Evolutionary conservation across 2,113 vertebrate genomes (phyloP), one percentile per base, ranked within the genome.

Genomic region (Lepisosteus oculatus): DNA sequence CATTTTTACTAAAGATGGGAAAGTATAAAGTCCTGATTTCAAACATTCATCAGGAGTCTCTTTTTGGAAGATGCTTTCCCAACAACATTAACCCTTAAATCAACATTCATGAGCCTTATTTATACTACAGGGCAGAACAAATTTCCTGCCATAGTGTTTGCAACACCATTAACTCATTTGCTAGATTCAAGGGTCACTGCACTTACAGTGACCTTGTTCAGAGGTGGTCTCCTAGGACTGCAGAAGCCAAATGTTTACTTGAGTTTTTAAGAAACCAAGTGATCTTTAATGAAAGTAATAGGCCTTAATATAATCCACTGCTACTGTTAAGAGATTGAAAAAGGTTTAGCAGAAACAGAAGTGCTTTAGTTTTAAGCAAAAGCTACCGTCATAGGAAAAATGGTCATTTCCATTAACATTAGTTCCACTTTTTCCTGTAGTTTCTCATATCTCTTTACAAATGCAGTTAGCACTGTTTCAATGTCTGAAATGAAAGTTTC

Each of bases 111-210:
- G 11, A 42, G 42, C 8, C 9, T 65, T 65, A 65, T 65, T 65
- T 65, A 65, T 65, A 42, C 9, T 29, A 41, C 7, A 65, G 29
- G 29, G 42, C 62, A 65, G 42, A 65, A 41, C n/a, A 41, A 65
- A 65, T 65, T 65, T 65, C 42, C 62, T 65, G 62, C 62, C 42
- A 2, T 59, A 59, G 8, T 8, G 42, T 41, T 65, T 65, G 62
- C 62, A 65, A 43, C 42, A 42, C 62, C 62, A 65, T 65, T 65
- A 65, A 65, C 17, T 65, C 42, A 65, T 65, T 65, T 65, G 62
- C 9, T 65, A 7, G 42, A 65, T 65, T 65, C 62, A 15, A 43
- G 62, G 62, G 42, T 65, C 62, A 65, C 5, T 65, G 42, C 8
- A 65, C 62, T 65, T 61, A 15, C 14, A 29, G 14, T 61, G 62